A percentile compares a stretch with the other conserved stretches of the same genome.
phyloP scores from a whole-genome alignment of 2,113 vertebrate genomes.

The Rhinopithecus roxellana region DNA sequence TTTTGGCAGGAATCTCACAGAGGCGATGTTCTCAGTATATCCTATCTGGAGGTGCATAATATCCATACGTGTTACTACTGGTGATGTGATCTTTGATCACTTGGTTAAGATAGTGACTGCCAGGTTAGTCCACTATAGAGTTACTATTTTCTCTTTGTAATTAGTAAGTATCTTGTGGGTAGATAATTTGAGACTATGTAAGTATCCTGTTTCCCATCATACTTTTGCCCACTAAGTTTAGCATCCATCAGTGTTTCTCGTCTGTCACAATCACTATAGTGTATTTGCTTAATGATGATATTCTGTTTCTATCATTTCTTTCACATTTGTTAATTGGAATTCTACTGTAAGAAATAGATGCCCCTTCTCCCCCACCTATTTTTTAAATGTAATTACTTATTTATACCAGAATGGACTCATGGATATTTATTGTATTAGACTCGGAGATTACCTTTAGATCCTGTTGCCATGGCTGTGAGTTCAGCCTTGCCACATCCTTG shows the following conservation, averaged over 20 bases:
- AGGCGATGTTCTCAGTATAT: background rate
- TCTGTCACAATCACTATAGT: background rate
- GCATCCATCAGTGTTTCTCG: background rate
- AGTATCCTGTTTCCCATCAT: background rate
- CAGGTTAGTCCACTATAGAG: background rate
- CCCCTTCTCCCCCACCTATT: background rate
- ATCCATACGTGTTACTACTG: background rate
- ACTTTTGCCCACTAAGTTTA: background rate
- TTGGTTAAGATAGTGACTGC: background rate
- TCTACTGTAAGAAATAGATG: background rate
- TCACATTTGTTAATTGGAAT: constrained; percentile 5
- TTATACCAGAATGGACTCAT: background rate
- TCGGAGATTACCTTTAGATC: background rate
- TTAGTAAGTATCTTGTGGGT: background rate
- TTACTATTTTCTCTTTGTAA: background rate
- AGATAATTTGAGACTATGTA: background rate
- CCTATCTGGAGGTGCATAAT: background rate
- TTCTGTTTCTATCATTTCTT: constrained; percentile 30
- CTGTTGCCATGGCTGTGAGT: background rate
- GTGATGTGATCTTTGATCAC: background rate
- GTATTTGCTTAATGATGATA: background rate
- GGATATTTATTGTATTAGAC: background rate
- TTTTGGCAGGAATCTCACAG: background rate
- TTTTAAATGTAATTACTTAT: background rate
- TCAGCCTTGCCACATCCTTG: background rate